Evolutionary conservation across 1,140 invertebrate genomes (phyloP), one percentile per base, ranked within the genome.

Genomic region (Megalopta genalis): DNA sequence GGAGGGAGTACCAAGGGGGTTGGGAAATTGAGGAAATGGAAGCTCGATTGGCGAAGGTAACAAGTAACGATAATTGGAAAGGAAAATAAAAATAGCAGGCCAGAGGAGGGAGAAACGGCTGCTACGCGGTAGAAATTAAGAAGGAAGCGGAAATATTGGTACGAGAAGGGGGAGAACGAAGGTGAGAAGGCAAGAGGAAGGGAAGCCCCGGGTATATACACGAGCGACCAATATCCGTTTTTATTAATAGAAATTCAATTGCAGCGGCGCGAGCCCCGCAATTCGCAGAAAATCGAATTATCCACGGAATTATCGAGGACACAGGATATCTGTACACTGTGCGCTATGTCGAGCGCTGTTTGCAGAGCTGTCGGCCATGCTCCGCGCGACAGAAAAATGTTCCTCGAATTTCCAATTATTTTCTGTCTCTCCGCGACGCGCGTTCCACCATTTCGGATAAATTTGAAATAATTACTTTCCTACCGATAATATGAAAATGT

Each of bases 171-270:
- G 59, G 42, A 27, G 27, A 68, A n/a, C n/a, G 54, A 37, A 23
- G 10, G 14, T 9, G 60, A 63, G 16, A 18, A 1, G 3, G 52
- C n/a, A 21, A 10, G 18, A 1, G 21, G 27, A 12, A 1, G 25
- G 1, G n/a, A 2, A 46, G 60, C 23, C 25, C 1, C 37, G 63
- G 46, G n/a, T 67, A 65, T 62, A 71, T 42, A 84, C 68, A 81
- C 83, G 73, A 81, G 83, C 83, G 82, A 80, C 75, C 87, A 84
- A 89, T 88, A 89, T 79, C 66, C 87, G 84, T 88, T 90, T 90
- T 90, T 90, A 89, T 90, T 88, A 89, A 89, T 87, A 89, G 86
- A 87, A 90, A 90, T 90, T 90, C 85, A 90, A 90, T 90, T 88
- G 89, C 72, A 80, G 27, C 62, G 81, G 77, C 77, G 82, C 84